These are phyloP conservation scores for Reticulitermes lucifugus DNA, from an alignment of 2,888 invertebrate genomes.

Conservation along the genomic window DNA sequence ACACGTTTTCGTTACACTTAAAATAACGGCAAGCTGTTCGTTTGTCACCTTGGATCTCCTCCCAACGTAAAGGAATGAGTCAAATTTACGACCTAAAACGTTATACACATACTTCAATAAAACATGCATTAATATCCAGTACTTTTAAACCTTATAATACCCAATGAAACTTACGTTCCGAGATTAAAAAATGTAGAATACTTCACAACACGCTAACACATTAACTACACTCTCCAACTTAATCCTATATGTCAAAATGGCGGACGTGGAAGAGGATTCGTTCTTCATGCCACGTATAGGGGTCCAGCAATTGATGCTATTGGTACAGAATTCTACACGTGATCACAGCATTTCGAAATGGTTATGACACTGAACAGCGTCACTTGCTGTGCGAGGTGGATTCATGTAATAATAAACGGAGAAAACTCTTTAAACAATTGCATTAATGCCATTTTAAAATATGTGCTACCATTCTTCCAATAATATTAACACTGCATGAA, in stretches of 20 bases:
- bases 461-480: no score
- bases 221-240: constrained; percentile 76
- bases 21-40: constrained; percentile 18
- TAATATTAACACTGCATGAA: no score
- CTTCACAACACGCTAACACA: constrained; percentile 76
- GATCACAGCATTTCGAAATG: constrained; percentile 28
- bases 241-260: constrained; percentile 86
- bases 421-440: neutral
- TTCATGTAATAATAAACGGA: neutral
- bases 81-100: constrained; percentile 12
- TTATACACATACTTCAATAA: neutral
- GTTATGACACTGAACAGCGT: neutral
- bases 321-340: constrained; percentile 51
- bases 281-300: constrained; percentile 85
- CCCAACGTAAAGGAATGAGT: constrained; percentile 19
- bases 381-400: neutral
- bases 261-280: constrained; percentile 81
- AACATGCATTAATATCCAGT: neutral
- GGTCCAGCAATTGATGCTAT: constrained; percentile 57
- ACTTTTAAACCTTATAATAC: neutral
- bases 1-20: constrained; percentile 2
- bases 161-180: constrained; percentile 63
- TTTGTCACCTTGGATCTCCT: constrained; percentile 48
- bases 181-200: constrained; percentile 66
- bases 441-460: no score